Evolutionary conservation across 2,888 invertebrate species (phyloP), one percentile per base, ranked within the genome.

Genomic region (Embidobia sp.): DNA sequence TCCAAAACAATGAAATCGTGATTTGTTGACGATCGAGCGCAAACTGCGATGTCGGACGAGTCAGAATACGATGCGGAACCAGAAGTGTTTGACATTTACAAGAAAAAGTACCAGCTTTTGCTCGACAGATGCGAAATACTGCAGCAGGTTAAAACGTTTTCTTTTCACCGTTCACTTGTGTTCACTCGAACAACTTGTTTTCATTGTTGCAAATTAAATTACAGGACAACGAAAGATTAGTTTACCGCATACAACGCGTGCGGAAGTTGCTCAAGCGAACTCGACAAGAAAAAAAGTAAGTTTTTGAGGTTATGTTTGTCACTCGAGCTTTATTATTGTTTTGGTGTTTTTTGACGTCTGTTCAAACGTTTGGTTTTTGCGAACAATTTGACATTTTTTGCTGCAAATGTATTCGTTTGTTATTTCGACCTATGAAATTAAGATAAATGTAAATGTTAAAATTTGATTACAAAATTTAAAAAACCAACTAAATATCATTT

Each of bases 41-140:
- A n/a, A 72, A 91, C 91, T 73, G 80, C 77, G 53, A 91, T 92
- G 91, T 92, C 92, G 40, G 92, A 92, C 85, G 92, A 93, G 77
- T 92, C 92, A 6, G 92, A 92, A 82, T 92, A 92, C 79, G 92
- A 92, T 79, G 90, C 90, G 22, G 91, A 91, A 67, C 90, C 88
- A 22, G 90, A 90, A 79, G 93, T 94, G 86, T 93, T 93, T 81
- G 93, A 94, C 86, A 91, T 93, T 86, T 94, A 94, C 87, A 93
- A 93, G 84, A 92, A 93, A 87, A 95, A 94, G 90, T 94, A 94
- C 88, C 93, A 94, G 88, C 90, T 94, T 82, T 89, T 95, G 67
- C 89, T 94, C 79, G 94, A 94, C 87, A 92, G 94, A 91, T 95
- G 95, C 89, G 93, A 94, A 90, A 92, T 93, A 81, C 90, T 95